A percentile compares a stretch with the other conserved stretches of the same genome.
phyloP scores from a whole-genome alignment of 2,888 invertebrate genomes.

The Platycnemis pennipes region DNA sequence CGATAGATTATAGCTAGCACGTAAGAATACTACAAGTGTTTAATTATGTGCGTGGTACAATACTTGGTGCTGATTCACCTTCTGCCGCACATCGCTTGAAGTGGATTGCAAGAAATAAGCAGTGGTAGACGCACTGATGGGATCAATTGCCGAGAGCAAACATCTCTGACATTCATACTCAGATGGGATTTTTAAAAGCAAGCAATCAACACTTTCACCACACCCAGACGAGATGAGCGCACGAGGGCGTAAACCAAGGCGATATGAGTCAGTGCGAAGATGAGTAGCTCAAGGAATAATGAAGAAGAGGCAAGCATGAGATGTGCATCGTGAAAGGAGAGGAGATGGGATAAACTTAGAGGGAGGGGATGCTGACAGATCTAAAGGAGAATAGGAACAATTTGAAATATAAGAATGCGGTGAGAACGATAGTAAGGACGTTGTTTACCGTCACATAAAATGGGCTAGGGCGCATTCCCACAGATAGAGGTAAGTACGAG shows the following conservation, averaged over 20 bases:
- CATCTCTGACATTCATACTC: no score
- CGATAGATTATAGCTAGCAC: no score
- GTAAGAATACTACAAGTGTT: no score
- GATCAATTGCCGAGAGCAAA: no score
- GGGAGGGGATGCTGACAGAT: neutral
- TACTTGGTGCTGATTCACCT: no score
- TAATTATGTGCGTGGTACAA: no score
- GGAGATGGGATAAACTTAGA: neutral
- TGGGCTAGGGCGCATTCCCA: neutral
- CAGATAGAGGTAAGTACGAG: neutral
- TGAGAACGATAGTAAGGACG: neutral
- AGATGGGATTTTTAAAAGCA: no score
- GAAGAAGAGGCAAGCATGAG: neutral
- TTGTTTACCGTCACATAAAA: constrained; percentile 19
- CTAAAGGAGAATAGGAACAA: neutral
- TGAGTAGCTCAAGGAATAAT: neutral
- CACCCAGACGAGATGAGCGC: no score
- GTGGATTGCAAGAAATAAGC: no score
- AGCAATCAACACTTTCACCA: neutral
- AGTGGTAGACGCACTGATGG: no score
- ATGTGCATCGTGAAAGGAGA: neutral
- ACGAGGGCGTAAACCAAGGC: neutral
- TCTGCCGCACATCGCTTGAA: no score
- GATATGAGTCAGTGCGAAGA: neutral
- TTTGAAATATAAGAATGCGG: neutral